A percentile compares a stretch with the other conserved stretches of the same genome.
These are phyloP conservation scores for Mycetomoellerius zeteki DNA, from an alignment of 1,140 invertebrate genomes.

Conservation along the genomic window DNA sequence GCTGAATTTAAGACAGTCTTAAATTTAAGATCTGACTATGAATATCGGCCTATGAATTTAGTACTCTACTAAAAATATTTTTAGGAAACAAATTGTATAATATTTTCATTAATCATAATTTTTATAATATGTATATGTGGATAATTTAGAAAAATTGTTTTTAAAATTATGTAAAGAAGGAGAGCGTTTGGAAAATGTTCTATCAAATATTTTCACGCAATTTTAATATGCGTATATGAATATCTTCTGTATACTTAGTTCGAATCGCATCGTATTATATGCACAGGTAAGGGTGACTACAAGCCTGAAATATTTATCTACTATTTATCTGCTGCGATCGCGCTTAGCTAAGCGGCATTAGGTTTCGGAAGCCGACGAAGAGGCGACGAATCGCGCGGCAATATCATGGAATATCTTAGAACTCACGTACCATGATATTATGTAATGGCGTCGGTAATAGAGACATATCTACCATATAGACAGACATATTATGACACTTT, in stretches of 20 bases:
- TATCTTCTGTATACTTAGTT: no score
- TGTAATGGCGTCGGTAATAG: constrained; percentile 40
- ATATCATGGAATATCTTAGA: constrained; percentile 23
- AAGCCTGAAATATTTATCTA: constrained; percentile 40
- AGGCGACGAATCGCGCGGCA: not conserved
- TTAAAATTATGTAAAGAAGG: not conserved
- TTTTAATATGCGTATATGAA: not conserved
- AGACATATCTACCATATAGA: constrained; percentile 40
- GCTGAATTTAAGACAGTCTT: no score
- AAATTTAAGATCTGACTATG: no score
- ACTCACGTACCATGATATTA: constrained; percentile 8
- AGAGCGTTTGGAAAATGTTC: not conserved
- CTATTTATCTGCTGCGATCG: constrained; percentile 25
- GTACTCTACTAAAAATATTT: not conserved
- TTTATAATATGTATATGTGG: not conserved
- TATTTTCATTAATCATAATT: not conserved
- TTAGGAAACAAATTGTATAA: not conserved
- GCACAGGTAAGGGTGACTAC: not conserved
- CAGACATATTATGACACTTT: constrained; percentile 25
- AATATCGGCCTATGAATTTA: no score
- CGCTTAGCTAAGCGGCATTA: constrained; percentile 29
- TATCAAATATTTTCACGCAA: not conserved
- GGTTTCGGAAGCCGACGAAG: constrained; percentile 36
- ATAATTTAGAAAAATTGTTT: not conserved
- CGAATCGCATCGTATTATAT: constrained; percentile 7